Evolutionary conservation across 1,140 invertebrate species (phyloP).

Genomic region (Procambarus clarkii): DNA sequence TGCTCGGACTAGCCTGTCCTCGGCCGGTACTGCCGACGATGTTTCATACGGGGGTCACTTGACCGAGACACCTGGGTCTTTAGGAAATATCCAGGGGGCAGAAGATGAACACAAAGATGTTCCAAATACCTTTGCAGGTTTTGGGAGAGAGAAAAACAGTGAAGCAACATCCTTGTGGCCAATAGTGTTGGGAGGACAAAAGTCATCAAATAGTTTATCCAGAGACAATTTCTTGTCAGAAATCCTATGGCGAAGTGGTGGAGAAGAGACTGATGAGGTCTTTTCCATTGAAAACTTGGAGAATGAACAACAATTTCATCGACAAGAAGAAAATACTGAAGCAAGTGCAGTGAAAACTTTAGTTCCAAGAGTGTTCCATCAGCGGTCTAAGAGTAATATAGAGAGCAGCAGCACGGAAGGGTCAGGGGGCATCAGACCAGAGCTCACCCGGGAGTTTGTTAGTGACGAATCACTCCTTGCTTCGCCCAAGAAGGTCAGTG

Average conservation of each 20-base stretch:
- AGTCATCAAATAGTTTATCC: slow-evolving; percentile 49
- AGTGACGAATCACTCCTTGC: slow-evolving; percentile 54
- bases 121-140: not conserved
- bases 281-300: slow-evolving; percentile 55
- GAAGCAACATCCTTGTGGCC: not conserved
- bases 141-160: not conserved
- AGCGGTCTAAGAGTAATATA: slow-evolving; percentile 60
- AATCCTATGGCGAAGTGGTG: slow-evolving; percentile 53
- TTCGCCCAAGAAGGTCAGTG: slow-evolving; percentile 52
- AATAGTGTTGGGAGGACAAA: not conserved
- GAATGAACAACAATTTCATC: slow-evolving; percentile 34
- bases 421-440: not conserved
- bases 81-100: not conserved
- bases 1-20: slow-evolving; percentile 46
- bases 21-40: slow-evolving; percentile 27
- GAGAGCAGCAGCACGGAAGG: slow-evolving; percentile 21
- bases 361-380: slow-evolving; percentile 35
- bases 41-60: not conserved
- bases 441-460: slow-evolving; percentile 53
- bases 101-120: not conserved
- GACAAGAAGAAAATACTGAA: not conserved
- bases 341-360: slow-evolving; percentile 4
- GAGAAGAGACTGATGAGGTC: slow-evolving; percentile 55
- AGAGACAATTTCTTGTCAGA: slow-evolving; percentile 48
- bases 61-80: not conserved